These are phyloP conservation scores for Himalopsyche phryganea DNA, from an alignment of 1,140 invertebrate species.

Conservation along the genomic window DNA sequence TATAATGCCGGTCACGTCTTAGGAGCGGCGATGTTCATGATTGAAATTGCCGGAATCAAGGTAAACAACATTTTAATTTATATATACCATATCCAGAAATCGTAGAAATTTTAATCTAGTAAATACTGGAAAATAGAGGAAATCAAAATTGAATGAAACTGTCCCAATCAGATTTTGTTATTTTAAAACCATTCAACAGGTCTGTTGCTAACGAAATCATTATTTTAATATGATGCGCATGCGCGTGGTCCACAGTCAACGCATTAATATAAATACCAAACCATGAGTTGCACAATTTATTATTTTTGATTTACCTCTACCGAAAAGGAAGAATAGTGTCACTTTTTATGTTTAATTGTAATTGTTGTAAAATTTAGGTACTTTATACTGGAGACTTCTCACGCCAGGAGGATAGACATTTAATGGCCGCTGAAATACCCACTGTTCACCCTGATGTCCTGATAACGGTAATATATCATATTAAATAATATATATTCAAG, in stretches of 20 bases:
- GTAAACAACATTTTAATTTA: slow-evolving; percentile 41
- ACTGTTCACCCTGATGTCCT: slow-evolving; percentile 93
- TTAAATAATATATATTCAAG: too few species aligned
- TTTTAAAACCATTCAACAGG: too few species aligned
- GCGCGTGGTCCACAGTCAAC: too few species aligned
- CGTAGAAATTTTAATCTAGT: background rate
- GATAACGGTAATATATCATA: slow-evolving; percentile 80
- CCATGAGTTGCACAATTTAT: too few species aligned
- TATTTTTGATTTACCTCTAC: too few species aligned
- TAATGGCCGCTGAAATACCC: slow-evolving; percentile 99
- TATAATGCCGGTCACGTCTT: slow-evolving; percentile 99
- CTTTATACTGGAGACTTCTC: slow-evolving; percentile 99
- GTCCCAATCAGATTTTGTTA: background rate
- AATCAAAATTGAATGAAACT: background rate
- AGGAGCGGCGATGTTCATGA: slow-evolving; percentile 99
- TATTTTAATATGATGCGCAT: too few species aligned
- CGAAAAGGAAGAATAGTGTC: too few species aligned
- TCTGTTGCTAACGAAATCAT: too few species aligned
- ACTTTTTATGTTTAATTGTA: too few species aligned
- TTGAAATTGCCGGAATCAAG: slow-evolving; percentile 98
- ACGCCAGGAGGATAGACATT: slow-evolving; percentile 95
- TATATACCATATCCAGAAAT: background rate
- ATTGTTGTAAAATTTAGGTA: too few species aligned
- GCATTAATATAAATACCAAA: too few species aligned
- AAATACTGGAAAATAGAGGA: background rate